Conservation (phyloP, 2,113 vertebrate species). For the Micronycteris hirsuta region DNA sequence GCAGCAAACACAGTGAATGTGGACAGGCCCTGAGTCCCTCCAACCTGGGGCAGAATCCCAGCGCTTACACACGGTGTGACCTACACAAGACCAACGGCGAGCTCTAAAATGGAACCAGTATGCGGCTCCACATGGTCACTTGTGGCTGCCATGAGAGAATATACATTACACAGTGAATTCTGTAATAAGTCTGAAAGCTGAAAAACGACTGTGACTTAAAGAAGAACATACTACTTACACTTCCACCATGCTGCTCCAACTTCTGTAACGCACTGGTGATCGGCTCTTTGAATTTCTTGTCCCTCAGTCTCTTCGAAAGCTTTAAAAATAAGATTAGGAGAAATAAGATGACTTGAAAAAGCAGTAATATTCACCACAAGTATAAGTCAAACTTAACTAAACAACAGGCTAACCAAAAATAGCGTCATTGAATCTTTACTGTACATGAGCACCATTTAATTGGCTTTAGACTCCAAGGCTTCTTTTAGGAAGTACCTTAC, state of each 20-base stretch:
- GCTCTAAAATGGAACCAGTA: background rate
- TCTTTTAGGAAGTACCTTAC: background rate
- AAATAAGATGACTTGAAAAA: background rate
- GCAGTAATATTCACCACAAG: background rate
- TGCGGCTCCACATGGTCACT: background rate
- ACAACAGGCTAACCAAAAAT: background rate
- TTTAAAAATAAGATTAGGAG: slow-evolving; percentile 57
- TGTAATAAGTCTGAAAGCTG: background rate
- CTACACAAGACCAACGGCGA: background rate
- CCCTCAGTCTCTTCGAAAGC: slow-evolving; percentile 85
- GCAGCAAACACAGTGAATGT: fast-evolving
- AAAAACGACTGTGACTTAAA: background rate
- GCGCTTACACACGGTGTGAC: background rate
- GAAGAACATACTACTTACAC: slow-evolving; percentile 67
- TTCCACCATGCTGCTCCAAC: slow-evolving; percentile 84
- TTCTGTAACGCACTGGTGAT: slow-evolving; percentile 82
- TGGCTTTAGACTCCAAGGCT: background rate
- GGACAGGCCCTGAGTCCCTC: fast-evolving
- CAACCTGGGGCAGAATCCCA: too few species aligned
- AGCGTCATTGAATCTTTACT: background rate
- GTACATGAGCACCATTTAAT: background rate
- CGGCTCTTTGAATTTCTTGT: slow-evolving; percentile 83
- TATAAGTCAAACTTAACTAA: background rate
- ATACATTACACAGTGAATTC: background rate
- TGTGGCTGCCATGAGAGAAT: background rate